These are phyloP conservation scores for Drosophila mettleri DNA, from an alignment of 2,888 invertebrate species.

Conservation along the genomic window DNA sequence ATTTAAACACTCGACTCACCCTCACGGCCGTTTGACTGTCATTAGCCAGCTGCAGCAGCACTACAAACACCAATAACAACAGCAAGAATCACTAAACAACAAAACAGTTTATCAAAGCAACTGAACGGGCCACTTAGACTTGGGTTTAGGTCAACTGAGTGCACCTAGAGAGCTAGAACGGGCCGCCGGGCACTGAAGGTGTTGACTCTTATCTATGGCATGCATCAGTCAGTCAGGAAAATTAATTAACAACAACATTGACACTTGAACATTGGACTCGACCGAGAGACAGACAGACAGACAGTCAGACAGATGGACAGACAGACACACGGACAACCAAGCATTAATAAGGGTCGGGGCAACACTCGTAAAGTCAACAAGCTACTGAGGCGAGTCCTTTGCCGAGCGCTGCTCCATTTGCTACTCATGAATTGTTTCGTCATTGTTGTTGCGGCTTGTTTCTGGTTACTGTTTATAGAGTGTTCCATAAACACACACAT, in stretches of 20 bases:
- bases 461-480: slow-evolving; percentile 35
- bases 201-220: slow-evolving; percentile 69
- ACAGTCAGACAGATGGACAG: too few species aligned
- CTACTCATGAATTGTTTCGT: slow-evolving; percentile 56
- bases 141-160: slow-evolving; percentile 27
- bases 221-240: slow-evolving; percentile 77
- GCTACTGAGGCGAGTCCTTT: slow-evolving; percentile 49
- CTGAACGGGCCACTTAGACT: slow-evolving; percentile 32
- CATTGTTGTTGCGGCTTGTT: slow-evolving; percentile 47
- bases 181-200: slow-evolving; percentile 13
- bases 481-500: slow-evolving; percentile 5
- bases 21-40: slow-evolving; percentile 57
- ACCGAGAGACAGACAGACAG: slow-evolving; percentile 1
- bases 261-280: slow-evolving; percentile 76
- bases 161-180: slow-evolving; percentile 5
- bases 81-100: slow-evolving; percentile 37
- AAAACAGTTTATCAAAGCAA: slow-evolving; percentile 65
- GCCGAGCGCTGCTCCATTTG: slow-evolving; percentile 41
- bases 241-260: slow-evolving; percentile 81
- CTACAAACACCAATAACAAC: slow-evolving; percentile 20
- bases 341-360: background rate
- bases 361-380: slow-evolving; percentile 70
- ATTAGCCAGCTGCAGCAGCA: slow-evolving; percentile 60
- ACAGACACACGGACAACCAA: too few species aligned
- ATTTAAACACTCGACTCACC: slow-evolving; percentile 65